These are phyloP conservation scores for Hirudinaria manillensis DNA, from an alignment of 2,888 invertebrate genomes.

Conservation along the genomic window DNA sequence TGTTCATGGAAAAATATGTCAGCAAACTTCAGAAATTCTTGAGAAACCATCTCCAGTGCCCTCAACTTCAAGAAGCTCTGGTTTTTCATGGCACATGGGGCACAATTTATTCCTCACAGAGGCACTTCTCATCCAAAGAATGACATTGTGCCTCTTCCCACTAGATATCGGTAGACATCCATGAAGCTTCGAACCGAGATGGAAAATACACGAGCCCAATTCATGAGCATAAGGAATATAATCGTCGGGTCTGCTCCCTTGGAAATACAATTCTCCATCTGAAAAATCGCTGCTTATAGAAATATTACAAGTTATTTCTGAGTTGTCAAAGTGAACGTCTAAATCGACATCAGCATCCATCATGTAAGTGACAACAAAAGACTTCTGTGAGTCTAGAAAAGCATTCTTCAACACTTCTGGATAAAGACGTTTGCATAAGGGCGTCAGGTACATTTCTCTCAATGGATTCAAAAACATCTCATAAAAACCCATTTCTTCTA, in stretches of 20 bases:
- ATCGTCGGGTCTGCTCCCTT: slow-evolving; percentile 39
- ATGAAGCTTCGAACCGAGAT: slow-evolving; percentile 55
- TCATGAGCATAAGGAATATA: slow-evolving; percentile 43
- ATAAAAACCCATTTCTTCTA: slow-evolving; percentile 55
- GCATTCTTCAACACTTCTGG: slow-evolving; percentile 50
- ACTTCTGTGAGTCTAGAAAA: slow-evolving; percentile 54
- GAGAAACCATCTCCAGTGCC: slow-evolving; percentile 49
- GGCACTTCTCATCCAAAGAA: slow-evolving; percentile 56
- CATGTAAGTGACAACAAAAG: slow-evolving; percentile 54
- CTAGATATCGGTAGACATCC: slow-evolving; percentile 51
- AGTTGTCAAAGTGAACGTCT: slow-evolving; percentile 55
- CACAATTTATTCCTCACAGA: slow-evolving; percentile 51
- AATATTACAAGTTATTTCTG: slow-evolving; percentile 56
- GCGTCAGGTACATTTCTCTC: slow-evolving; percentile 49
- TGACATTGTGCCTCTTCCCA: slow-evolving; percentile 54
- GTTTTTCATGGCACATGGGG: slow-evolving; percentile 54
- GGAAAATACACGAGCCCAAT: slow-evolving; percentile 49
- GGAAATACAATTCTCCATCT: slow-evolving; percentile 54
- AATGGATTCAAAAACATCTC: slow-evolving; percentile 50
- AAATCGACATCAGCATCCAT: slow-evolving; percentile 51
- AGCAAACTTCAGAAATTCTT: too few species aligned
- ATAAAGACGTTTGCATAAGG: slow-evolving; percentile 48
- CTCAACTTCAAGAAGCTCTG: slow-evolving; percentile 44
- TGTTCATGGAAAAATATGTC: too few species aligned
- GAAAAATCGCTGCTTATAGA: slow-evolving; percentile 46